Base-by-base conservation (phyloP, 2,888 invertebrate genomes). In the Keiferia lycopersicella region DNA sequence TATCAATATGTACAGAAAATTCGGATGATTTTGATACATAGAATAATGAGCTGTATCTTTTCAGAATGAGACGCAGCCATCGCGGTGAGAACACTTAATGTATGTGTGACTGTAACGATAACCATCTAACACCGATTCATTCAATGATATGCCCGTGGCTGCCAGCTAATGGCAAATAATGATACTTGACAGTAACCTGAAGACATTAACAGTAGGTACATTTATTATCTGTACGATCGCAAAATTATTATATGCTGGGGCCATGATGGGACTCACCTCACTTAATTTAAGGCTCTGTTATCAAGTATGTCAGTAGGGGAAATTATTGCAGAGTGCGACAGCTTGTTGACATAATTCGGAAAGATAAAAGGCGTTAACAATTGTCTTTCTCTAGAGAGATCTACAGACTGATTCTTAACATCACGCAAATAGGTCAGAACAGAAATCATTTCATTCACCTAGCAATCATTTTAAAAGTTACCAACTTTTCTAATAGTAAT, bases 61-160 rank as follows among this genome's bases (percentile, higher is more conserved):
- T 41, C 8, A 50, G 50, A 20, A 30, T 34, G 22, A 56, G 56
- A 30, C 26, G 14, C 16, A 64, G 61, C 64, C 39, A 63, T 65
- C 56, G 65, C 62, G 65, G 65, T 67, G 57, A 58, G 12, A 20
- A 64, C 30, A 45, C 51, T 61, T 41, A 22, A 14, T 41, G 41
- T 41, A 41, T 39, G 41, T 51, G 22, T 20, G 30, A 11, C 14
- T 50, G 38, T 20, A 56, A 59, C 45, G 69, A 69, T 69, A 69
- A 65, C 61, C 68, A 68, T 69, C 69, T 68, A 66, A 66, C 69
- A 66, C 65, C 64, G 57, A 65, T 67, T 67, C 65, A 61, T 68
- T 65, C 67, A 63, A 66, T 65, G 67, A 64, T 66, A 64, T 48
- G 50, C 41, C 60, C 56, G 56, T 22, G 50, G 63, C 20, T 61